These are phyloP conservation scores for Rutpela maculata DNA, from an alignment of 2,888 invertebrate genomes.

Conservation along the genomic window DNA sequence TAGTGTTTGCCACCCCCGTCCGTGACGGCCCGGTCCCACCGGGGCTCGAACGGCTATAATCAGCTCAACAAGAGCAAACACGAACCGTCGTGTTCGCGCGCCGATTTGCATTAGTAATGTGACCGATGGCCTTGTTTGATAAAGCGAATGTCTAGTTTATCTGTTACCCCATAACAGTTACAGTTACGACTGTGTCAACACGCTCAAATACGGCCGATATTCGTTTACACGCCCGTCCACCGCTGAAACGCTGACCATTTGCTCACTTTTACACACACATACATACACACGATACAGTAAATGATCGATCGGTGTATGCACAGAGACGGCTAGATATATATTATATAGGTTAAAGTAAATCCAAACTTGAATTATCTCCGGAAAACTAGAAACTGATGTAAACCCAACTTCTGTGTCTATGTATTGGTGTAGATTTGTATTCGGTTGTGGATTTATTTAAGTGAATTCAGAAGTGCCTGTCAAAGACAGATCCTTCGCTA, in stretches of 20 bases:
- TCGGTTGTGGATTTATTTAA: too few relatives aligned
- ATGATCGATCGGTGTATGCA: not conserved
- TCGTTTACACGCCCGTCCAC: slow-evolving; percentile 21
- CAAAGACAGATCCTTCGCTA: too few relatives aligned
- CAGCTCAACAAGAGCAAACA: slow-evolving; percentile 66
- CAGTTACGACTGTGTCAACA: slow-evolving; percentile 60
- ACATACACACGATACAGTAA: not conserved
- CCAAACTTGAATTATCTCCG: not conserved
- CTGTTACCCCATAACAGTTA: slow-evolving; percentile 58
- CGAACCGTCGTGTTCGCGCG: slow-evolving; percentile 65
- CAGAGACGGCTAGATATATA: not conserved
- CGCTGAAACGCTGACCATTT: slow-evolving; percentile 25
- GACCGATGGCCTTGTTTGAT: slow-evolving; percentile 69
- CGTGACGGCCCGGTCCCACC: slow-evolving; percentile 16
- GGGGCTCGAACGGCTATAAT: slow-evolving; percentile 59
- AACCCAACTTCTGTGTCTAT: not conserved
- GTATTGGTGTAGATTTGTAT: too few relatives aligned
- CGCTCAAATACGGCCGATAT: slow-evolving; percentile 29
- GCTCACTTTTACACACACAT: slow-evolving; percentile 24
- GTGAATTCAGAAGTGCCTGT: too few relatives aligned
- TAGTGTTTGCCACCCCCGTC: not conserved
- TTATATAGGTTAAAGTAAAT: not conserved
- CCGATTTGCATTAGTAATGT: slow-evolving; percentile 70
- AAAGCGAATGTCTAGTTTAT: slow-evolving; percentile 66
- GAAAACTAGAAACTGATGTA: not conserved